Conservation (phyloP, 2,797 vertebrate genomes). For the Rhinatrema bivittatum region DNA sequence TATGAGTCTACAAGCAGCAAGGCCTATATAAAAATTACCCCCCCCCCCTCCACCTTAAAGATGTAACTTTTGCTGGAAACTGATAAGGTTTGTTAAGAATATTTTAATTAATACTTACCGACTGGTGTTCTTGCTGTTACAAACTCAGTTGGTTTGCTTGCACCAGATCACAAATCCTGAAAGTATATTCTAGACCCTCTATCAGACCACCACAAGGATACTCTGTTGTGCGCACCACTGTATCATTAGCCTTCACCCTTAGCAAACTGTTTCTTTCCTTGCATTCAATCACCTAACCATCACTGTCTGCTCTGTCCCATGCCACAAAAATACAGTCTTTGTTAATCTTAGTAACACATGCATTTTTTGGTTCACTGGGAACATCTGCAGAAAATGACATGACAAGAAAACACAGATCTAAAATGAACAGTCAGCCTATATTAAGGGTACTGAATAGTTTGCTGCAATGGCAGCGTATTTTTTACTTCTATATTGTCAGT, state of each 20-base stretch:
- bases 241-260: slow-evolving; percentile 97
- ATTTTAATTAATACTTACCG: slow-evolving; percentile 61
- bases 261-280: slow-evolving; percentile 96
- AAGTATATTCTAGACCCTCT: slow-evolving; percentile 93
- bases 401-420: slow-evolving; percentile 11
- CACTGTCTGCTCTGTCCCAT: slow-evolving; percentile 88
- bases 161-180: slow-evolving; percentile 89
- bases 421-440: no score
- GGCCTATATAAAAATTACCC: no score
- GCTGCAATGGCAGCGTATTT: no score
- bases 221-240: slow-evolving; percentile 82
- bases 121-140: slow-evolving; percentile 87
- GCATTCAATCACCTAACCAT: slow-evolving; percentile 94
- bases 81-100: no score
- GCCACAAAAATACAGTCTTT: slow-evolving; percentile 98
- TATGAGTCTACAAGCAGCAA: no score
- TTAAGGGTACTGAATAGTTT: no score
- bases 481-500: no score
- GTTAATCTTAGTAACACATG: slow-evolving; percentile 86
- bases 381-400: slow-evolving; percentile 62
- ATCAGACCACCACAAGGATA: slow-evolving; percentile 92
- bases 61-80: no score
- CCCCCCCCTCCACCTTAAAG: no score
- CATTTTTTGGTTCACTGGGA: slow-evolving; percentile 88
- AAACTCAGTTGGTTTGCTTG: slow-evolving; percentile 92